A percentile compares a stretch with the other conserved stretches of the same genome.
Conservation (phyloP, 2,888 invertebrate genomes). For the Andrena flavipes region DNA sequence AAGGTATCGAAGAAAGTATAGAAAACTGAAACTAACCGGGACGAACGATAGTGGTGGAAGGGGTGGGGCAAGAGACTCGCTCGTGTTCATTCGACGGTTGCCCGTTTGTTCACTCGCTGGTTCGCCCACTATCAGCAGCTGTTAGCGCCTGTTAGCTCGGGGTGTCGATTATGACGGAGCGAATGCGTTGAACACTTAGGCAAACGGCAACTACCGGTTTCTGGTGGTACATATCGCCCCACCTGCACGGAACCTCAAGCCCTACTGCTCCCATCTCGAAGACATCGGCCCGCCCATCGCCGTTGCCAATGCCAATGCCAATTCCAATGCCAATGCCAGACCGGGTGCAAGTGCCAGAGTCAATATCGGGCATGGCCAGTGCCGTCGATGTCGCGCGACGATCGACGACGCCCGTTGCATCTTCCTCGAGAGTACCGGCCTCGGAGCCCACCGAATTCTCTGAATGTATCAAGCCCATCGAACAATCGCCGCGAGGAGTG, state of each 20-base stretch:
- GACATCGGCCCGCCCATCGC: constrained; percentile 79
- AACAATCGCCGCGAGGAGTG: constrained; percentile 40
- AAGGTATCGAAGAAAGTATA: neutral
- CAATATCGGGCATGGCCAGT: constrained; percentile 40
- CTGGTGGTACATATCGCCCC: constrained; percentile 84
- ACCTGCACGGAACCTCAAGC: constrained; percentile 81
- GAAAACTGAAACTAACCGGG: neutral
- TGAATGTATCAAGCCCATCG: constrained; percentile 35
- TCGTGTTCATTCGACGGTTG: constrained; percentile 33
- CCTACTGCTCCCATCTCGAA: constrained; percentile 82
- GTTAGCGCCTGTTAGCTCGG: constrained; percentile 14
- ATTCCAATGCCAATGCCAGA: constrained; percentile 19
- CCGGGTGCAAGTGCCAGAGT: constrained; percentile 30
- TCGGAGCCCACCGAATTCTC: constrained; percentile 46
- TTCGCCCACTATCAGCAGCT: constrained; percentile 27
- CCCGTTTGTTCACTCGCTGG: constrained; percentile 37
- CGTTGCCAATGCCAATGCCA: constrained; percentile 45
- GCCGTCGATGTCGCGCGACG: constrained; percentile 37
- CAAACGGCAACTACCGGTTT: constrained; percentile 83
- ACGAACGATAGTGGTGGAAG: neutral
- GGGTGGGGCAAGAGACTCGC: constrained; percentile 31
- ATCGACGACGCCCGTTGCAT: constrained; percentile 52
- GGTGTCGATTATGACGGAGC: constrained; percentile 60
- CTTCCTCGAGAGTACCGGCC: constrained; percentile 55
- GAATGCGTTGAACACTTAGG: constrained; percentile 78